phyloP scores from a whole-genome alignment of 2,797 vertebrate species.

The Falco novaeseelandiae region DNA sequence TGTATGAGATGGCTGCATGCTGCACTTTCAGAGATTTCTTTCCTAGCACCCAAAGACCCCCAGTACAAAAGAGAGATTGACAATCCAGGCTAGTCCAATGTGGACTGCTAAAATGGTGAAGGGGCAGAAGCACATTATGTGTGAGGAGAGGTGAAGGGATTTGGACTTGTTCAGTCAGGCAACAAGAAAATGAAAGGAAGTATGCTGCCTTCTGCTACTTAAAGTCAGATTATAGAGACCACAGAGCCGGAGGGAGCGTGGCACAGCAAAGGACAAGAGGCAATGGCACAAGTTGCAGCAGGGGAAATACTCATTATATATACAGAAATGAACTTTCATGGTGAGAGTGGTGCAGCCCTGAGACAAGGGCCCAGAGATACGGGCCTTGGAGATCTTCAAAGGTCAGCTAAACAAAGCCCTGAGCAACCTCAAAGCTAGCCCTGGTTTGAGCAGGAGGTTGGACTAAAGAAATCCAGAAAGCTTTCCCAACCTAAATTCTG shows the following conservation, averaged over 20 bases:
- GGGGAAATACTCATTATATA: background rate
- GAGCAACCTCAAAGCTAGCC: background rate
- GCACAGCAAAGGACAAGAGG: background rate
- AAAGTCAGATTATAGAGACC: background rate
- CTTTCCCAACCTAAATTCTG: background rate
- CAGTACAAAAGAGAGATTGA: background rate
- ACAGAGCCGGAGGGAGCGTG: background rate
- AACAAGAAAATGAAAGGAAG: background rate
- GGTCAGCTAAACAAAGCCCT: background rate
- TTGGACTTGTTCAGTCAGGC: background rate
- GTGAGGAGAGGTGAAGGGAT: background rate
- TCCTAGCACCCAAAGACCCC: background rate
- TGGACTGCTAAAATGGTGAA: background rate
- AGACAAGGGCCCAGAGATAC: background rate
- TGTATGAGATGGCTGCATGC: background rate
- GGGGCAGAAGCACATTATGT: background rate
- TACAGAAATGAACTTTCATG: background rate
- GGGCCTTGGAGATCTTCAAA: background rate
- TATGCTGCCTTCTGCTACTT: background rate
- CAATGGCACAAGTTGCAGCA: background rate
- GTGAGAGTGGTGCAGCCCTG: background rate
- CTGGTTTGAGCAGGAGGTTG: background rate
- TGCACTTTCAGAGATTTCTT: background rate
- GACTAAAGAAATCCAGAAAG: background rate
- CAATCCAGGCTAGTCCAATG: background rate